Base-by-base conservation (phyloP, 1,140 invertebrate species). In the Caenorhabditis elegans region DNA sequence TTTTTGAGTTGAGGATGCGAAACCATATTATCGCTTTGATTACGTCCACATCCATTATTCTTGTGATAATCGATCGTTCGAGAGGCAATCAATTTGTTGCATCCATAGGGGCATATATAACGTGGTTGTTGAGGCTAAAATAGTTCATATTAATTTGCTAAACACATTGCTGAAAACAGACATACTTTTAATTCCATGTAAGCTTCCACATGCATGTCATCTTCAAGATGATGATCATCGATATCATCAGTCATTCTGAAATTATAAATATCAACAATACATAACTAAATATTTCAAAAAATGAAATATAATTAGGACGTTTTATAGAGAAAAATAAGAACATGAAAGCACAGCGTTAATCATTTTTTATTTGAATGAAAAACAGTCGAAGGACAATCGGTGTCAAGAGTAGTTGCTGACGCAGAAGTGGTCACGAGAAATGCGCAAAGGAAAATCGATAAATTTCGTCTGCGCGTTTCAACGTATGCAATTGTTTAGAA, bases 61-160 rank as follows among this genome's bases (percentile, higher is more conserved):
- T 65, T 78, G 46, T 83, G 82, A 26, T 79, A 83, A 49, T 83
- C 82, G 43, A 83, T 79, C 8, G 82, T 83, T 22, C 82, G 34
- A 4, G 22, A 6, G 1, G 82, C 82, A 17, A 83, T 53, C 6
- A 83, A 11, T 46, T 83, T 83, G n/a, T 79, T 60, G 39, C 82
- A 83, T 3, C 82, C 82, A 22, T 79, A 83, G 22, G 82, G 82
- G 39, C 82, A 83, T 51, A 26, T 17, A 13, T 46, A 39, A 22
- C 76, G 19, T 26, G 76, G 28, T 28, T 28, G 65, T 43, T 17
- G 17, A 8, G 34, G 49, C 78, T 70, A 24, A 49, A 76, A 76
- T 15, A 10, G 49, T 6, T 53, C 24, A 10, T 53, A 10, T 53
- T 6, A 26, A n/a, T n/a, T n/a, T n/a, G n/a, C n/a, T n/a, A 24